Conservation (phyloP, 2,888 invertebrate genomes). For the Ormyrus thymus region DNA sequence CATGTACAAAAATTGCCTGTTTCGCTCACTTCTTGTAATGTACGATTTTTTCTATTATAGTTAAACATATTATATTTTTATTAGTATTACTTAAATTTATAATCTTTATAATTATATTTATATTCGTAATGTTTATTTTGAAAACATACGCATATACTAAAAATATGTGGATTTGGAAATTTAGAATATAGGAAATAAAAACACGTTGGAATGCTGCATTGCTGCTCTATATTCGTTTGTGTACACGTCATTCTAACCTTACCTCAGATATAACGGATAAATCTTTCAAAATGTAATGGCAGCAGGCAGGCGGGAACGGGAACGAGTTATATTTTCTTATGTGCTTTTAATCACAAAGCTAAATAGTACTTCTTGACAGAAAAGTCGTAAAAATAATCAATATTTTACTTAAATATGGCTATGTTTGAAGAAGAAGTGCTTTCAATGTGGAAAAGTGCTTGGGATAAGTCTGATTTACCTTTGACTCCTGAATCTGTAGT, state of each 20-base stretch:
- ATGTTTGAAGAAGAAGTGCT: constrained; percentile 9
- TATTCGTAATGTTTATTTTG: too few species aligned
- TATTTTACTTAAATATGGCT: constrained; percentile 24
- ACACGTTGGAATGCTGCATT: too few species aligned
- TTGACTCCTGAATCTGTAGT: constrained; percentile 21
- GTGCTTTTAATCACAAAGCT: neutral
- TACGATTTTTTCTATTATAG: too few species aligned
- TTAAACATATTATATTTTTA: too few species aligned
- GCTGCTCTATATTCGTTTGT: too few species aligned
- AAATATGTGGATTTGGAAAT: too few species aligned
- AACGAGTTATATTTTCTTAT: neutral
- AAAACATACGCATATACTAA: too few species aligned
- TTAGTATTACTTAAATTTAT: too few species aligned
- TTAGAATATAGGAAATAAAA: too few species aligned
- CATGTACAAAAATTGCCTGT: neutral
- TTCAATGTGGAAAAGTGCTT: neutral
- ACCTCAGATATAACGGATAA: constrained; percentile 16
- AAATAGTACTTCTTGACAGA: constrained; percentile 6
- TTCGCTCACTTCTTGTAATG: too few species aligned
- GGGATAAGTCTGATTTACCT: neutral
- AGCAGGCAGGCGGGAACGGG: too few species aligned
- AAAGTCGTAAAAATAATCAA: constrained; percentile 4
- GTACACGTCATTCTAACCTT: constrained; percentile 19
- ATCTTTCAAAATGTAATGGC: constrained; percentile 4
- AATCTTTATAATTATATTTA: too few species aligned